These are phyloP conservation scores for Dascyllus trimaculatus DNA, from an alignment of 2,113 vertebrate genomes.

Conservation along the genomic window DNA sequence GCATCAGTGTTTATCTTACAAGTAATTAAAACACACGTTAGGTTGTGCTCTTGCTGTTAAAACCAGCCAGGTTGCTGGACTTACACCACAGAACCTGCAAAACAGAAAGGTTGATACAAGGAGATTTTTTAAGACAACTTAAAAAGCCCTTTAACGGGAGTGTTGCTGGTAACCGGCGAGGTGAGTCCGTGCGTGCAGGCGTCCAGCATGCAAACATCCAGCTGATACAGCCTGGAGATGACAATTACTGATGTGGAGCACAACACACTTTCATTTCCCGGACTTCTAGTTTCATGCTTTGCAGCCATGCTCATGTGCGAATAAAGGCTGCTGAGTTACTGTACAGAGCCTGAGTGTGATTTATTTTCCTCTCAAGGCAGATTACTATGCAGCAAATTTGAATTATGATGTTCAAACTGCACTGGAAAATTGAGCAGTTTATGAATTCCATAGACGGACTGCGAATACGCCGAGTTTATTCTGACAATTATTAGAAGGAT, in stretches of 20 bases:
- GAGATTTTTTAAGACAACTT: no score
- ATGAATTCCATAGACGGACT: slow-evolving; percentile 50
- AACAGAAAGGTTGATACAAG: no score
- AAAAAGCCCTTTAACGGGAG: no score
- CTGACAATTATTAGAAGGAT: slow-evolving; percentile 34
- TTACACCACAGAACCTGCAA: no score
- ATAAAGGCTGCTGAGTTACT: slow-evolving; percentile 33
- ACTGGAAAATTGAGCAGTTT: slow-evolving; percentile 60
- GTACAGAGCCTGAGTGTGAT: slow-evolving; percentile 37
- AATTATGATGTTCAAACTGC: slow-evolving; percentile 60
- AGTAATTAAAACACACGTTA: no score
- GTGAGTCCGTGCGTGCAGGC: not conserved
- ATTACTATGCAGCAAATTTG: slow-evolving; percentile 68
- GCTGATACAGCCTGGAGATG: slow-evolving; percentile 25
- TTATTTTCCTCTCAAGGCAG: slow-evolving; percentile 62
- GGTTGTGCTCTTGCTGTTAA: no score
- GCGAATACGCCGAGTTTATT: slow-evolving; percentile 17
- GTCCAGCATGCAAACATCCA: slow-evolving; percentile 4
- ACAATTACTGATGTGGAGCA: slow-evolving; percentile 39
- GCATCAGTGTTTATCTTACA: no score
- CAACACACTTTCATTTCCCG: slow-evolving; percentile 45
- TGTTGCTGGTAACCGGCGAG: no score
- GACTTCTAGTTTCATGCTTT: slow-evolving; percentile 48
- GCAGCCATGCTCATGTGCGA: slow-evolving; percentile 18
- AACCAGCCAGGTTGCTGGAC: no score